phyloP scores from a whole-genome alignment of 2,888 invertebrate species.

The Ormyrus nitidulus region DNA sequence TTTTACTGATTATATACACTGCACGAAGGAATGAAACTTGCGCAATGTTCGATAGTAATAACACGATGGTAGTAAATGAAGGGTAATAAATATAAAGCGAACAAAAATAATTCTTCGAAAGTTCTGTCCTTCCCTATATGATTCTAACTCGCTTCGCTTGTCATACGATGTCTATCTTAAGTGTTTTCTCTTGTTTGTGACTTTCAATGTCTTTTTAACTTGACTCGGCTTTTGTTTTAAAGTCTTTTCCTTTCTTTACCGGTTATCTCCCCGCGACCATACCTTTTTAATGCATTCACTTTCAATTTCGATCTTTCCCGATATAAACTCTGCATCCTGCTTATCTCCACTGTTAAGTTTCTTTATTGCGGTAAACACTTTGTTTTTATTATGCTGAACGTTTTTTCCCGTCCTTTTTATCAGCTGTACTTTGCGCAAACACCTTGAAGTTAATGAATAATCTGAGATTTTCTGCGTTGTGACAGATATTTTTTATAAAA shows the following conservation, averaged over 20 bases:
- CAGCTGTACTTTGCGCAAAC: too few relatives aligned
- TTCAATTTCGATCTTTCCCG: constrained; percentile 28
- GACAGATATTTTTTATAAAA: not conserved
- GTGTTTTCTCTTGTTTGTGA: constrained; percentile 52
- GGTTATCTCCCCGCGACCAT: not conserved
- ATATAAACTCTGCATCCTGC: constrained; percentile 1
- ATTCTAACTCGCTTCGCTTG: constrained; percentile 39
- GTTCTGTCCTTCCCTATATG: constrained; percentile 6
- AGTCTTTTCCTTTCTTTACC: constrained; percentile 12
- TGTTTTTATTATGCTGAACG: not conserved
- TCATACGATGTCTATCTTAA: constrained; percentile 47
- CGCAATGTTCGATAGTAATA: too few relatives aligned
- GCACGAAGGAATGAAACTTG: too few relatives aligned
- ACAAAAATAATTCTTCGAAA: constrained; percentile 20
- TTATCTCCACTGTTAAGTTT: not conserved
- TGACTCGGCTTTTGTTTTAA: constrained; percentile 18
- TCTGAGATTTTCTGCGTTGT: too few relatives aligned
- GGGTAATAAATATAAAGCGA: too few relatives aligned
- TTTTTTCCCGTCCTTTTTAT: too few relatives aligned
- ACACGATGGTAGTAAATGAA: too few relatives aligned
- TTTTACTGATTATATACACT: too few relatives aligned
- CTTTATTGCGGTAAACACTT: constrained; percentile 19
- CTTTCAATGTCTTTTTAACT: constrained; percentile 26
- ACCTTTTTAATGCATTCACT: constrained; percentile 19
- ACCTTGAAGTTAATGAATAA: too few relatives aligned